phyloP scores from a whole-genome alignment of 2,888 invertebrate species.

The Apamea anceps region DNA sequence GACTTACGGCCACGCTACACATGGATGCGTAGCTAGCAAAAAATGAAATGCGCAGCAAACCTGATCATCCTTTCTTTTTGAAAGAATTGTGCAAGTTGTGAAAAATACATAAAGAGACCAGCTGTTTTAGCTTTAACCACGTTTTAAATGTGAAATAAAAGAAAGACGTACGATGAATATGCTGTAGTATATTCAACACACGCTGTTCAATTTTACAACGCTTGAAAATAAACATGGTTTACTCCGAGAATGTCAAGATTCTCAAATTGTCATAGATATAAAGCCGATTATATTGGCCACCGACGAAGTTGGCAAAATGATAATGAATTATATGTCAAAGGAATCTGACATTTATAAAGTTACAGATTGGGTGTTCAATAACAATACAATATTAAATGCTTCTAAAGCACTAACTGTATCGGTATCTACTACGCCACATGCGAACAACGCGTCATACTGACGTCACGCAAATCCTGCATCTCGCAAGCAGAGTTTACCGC shows the following conservation, averaged over 20 bases:
- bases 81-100: not conserved
- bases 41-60: not conserved
- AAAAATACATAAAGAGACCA: not conserved
- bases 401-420: no score
- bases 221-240: not conserved
- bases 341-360: not conserved
- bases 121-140: not conserved
- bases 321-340: not conserved
- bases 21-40: not conserved
- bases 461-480: no score
- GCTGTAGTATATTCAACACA: not conserved
- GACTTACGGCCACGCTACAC: not conserved
- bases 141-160: constrained; percentile 18
- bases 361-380: not conserved
- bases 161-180: not conserved
- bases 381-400: not conserved
- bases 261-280: not conserved
- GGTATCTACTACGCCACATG: no score
- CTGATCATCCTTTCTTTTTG: not conserved
- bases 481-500: no score
- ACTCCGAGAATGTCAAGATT: not conserved
- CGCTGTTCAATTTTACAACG: not conserved
- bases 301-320: not conserved
- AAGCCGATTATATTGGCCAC: not conserved
- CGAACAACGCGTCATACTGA: no score